phyloP scores from a whole-genome alignment of 2,888 invertebrate genomes.

The Oxyteleia sp. region DNA sequence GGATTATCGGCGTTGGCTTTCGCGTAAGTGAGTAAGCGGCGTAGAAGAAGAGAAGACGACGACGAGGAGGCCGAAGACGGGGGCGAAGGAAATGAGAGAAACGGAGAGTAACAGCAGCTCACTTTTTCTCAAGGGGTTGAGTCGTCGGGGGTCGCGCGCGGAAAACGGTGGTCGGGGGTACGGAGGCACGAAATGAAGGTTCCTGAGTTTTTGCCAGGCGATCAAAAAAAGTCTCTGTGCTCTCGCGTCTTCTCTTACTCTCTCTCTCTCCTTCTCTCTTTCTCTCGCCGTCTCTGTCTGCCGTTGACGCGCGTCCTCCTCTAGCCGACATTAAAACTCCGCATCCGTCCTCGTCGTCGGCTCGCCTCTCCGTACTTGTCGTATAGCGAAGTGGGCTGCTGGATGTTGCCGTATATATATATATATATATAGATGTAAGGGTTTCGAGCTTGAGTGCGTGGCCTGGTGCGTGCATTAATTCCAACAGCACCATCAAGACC shows the following conservation, averaged over 20 bases:
- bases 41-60: conserved; percentile 62
- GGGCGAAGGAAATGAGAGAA: conserved; percentile 71
- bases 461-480: conserved; percentile 87
- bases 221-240: conserved; percentile 88
- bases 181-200: conserved; percentile 88
- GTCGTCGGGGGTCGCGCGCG: conserved; percentile 66
- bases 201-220: conserved; percentile 88
- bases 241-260: conserved; percentile 76
- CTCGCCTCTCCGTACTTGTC: conserved; percentile 85
- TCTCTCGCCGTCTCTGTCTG: too few relatives aligned
- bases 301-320: conserved; percentile 68
- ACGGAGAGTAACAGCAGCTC: conserved; percentile 80
- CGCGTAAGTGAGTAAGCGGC: conserved; percentile 65
- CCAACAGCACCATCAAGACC: conserved; percentile 69
- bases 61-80: conserved; percentile 59
- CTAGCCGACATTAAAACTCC: conserved; percentile 46
- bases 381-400: conserved; percentile 87
- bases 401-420: conserved; percentile 67
- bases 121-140: conserved; percentile 82
- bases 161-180: conserved; percentile 83
- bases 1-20: conserved; percentile 83
- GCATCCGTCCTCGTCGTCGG: conserved; percentile 70
- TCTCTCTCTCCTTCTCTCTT: conserved; percentile 55
- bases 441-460: conserved; percentile 83
- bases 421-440: conserved; percentile 64